Evolutionary conservation across 2,888 invertebrate genomes (phyloP).

Genomic region (Omphaloscelis lunosa): DNA sequence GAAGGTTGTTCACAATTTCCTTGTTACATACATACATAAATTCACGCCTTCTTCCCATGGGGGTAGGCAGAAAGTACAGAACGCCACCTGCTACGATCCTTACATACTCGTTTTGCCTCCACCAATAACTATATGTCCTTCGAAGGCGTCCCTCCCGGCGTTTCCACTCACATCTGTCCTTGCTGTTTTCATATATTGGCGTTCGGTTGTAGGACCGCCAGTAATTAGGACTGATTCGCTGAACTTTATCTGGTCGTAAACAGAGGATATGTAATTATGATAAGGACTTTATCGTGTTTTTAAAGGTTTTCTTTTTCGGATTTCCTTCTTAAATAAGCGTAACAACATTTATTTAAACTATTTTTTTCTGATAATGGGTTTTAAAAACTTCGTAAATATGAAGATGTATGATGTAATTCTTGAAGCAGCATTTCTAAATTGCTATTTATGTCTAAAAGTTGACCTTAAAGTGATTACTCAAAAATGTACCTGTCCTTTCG

Average conservation of each 20-base stretch:
- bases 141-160: neutral
- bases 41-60: neutral
- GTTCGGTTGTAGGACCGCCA: neutral
- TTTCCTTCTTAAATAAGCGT: slow-evolving; percentile 8
- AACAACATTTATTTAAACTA: neutral
- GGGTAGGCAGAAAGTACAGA: neutral
- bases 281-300: slow-evolving; percentile 6
- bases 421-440: neutral
- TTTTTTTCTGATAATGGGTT: neutral
- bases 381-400: neutral
- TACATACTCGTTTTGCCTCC: neutral
- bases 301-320: neutral
- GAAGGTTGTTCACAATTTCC: slow-evolving; percentile 45
- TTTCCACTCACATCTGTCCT: too few species aligned
- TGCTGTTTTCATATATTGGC: slow-evolving; percentile 8
- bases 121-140: too few species aligned
- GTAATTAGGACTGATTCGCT: slow-evolving; percentile 8
- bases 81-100: neutral
- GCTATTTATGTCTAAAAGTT: neutral
- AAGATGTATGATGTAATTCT: neutral
- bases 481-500: neutral
- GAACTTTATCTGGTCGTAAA: slow-evolving; percentile 24
- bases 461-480: slow-evolving; percentile 15
- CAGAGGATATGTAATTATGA: slow-evolving; percentile 7
- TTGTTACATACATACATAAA: slow-evolving; percentile 5